Evolutionary conservation across 2,888 invertebrate species (phyloP).

Genomic region (Xestia rhomboidea): DNA sequence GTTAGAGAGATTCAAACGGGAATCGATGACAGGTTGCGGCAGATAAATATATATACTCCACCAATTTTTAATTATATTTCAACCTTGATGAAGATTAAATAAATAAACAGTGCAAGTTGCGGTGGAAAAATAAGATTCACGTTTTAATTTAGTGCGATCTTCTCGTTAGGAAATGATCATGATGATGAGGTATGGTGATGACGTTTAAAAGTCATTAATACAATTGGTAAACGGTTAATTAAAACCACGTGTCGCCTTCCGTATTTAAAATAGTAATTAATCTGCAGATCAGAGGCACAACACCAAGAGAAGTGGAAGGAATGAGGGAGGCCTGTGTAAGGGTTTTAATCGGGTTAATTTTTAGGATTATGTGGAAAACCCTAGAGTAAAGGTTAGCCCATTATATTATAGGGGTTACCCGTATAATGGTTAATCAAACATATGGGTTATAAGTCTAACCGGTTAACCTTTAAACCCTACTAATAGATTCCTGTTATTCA

Average conservation of each 20-base stretch:
- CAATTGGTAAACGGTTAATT: not conserved
- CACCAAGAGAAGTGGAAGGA: too few species aligned
- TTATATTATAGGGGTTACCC: too few species aligned
- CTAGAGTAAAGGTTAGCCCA: too few species aligned
- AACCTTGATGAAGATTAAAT: conserved; percentile 31
- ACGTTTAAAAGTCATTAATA: not conserved
- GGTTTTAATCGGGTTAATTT: too few species aligned
- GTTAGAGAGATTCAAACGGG: not conserved
- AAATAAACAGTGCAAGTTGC: not conserved
- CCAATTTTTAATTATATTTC: conserved; percentile 26
- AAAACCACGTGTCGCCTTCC: not conserved
- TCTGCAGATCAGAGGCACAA: too few species aligned
- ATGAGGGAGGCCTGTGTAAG: too few species aligned
- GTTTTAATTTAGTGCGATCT: not conserved
- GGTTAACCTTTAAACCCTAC: too few species aligned
- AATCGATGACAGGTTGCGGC: conserved; percentile 28
- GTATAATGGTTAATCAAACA: too few species aligned
- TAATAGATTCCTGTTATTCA: too few species aligned
- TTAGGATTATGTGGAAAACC: too few species aligned
- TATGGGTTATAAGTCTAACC: too few species aligned
- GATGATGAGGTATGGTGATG: too few species aligned
- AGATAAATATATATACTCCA: conserved; percentile 35
- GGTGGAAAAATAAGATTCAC: not conserved
- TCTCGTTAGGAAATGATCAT: not conserved
- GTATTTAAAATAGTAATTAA: not conserved